Conservation (phyloP, 1,140 invertebrate genomes). For the Brachionus rotundiformis region DNA sequence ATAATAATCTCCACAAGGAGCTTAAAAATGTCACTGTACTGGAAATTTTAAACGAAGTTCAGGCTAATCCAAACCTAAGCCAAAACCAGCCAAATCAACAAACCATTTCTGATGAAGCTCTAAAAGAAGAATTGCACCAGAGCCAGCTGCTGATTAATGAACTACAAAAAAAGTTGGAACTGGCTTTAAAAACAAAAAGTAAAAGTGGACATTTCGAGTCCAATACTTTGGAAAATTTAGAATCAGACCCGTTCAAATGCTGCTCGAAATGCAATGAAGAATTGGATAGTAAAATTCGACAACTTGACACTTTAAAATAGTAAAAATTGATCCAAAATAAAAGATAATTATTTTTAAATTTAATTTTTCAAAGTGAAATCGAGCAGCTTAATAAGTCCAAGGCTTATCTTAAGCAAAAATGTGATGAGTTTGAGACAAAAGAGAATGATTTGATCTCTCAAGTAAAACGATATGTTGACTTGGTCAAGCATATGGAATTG, state of each 20-base stretch:
- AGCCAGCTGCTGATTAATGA: constrained; percentile 46
- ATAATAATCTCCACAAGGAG: not conserved
- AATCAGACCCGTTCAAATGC: constrained; percentile 1
- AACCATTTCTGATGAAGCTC: not conserved
- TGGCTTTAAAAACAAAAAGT: constrained; percentile 26
- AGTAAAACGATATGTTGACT: constrained; percentile 46
- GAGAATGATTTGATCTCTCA: constrained; percentile 29
- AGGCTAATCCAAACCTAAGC: not conserved
- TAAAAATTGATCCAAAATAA: no score
- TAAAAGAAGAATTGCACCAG: constrained; percentile 38
- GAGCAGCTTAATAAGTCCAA: constrained; percentile 21
- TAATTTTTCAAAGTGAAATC: not conserved
- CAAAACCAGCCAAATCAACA: not conserved
- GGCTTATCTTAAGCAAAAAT: constrained; percentile 36
- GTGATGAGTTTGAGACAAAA: constrained; percentile 3
- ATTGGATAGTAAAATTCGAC: constrained; percentile 7
- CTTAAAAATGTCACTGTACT: constrained; percentile 44
- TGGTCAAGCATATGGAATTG: constrained; percentile 37
- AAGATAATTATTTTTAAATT: not conserved
- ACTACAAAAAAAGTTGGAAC: constrained; percentile 38
- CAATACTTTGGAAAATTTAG: constrained; percentile 39
- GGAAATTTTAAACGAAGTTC: constrained; percentile 42
- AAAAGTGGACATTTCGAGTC: not conserved
- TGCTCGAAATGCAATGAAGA: constrained; percentile 28
- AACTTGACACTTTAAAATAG: constrained; percentile 33